Evolutionary conservation across 1,140 invertebrate species (phyloP), one percentile per base, ranked within the genome.

Genomic region (Hesperophylax magnus): DNA sequence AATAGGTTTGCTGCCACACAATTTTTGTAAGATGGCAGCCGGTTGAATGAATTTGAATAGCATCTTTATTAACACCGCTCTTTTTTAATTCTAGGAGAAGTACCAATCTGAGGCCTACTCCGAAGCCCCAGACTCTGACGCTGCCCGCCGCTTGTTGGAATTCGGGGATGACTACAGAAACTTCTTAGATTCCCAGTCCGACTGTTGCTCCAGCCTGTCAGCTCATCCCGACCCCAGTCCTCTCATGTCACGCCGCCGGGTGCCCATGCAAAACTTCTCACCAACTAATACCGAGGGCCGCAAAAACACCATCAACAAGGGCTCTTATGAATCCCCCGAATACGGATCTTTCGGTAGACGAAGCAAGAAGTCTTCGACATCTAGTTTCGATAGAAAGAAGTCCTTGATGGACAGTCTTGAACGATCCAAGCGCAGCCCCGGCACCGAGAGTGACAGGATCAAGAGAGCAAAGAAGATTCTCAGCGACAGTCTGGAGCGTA

Each of bases 141-240:
- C 94, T 11, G 95, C 96, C 61, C 91, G 94, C 65, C 92, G 93
- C 82, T 89, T 97, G 15, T 87, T 97, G 74, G 95, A 97, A 85
- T 97, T 97, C 87, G 96, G 96, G 39, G 97, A 98, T 87, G 96
- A 98, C 89, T 98, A 98, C 88, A 91, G 96, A 86, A 94, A 94
- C 84, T 97, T 94, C 87, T 91, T 98, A 22, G 96, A 97, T 87
- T 96, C 95, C 83, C 95, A 96, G 86, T 96, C 95, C 0, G 95
- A 96, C 86, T 94, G 94, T 86, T 94, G 94, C 82, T 95, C 94
- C 67, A 95, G 94, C 79, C 92, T 96, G 82, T 94, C 94, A 39
- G 93, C 93, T 80, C 90, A 90, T 83, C 92, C 92, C 77, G 92
- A 93, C 85, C 89, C 90, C 79, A 92, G 93, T 79, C 93, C 93